Evolutionary conservation across 1,140 invertebrate genomes (phyloP).

Genomic region (Colletes gigas): DNA sequence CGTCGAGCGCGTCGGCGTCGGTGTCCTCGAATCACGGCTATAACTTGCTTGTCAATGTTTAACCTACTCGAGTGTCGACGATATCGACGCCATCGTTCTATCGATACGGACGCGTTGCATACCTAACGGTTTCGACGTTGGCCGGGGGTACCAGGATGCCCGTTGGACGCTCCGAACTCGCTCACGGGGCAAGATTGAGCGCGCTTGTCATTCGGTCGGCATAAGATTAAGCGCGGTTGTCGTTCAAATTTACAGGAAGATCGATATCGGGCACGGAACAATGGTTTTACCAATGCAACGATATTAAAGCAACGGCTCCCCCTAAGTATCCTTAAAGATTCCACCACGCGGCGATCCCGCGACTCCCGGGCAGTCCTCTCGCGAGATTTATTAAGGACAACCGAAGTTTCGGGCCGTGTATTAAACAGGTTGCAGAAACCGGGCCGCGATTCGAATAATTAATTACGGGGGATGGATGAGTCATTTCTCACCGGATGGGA

Average conservation of each 20-base stretch:
- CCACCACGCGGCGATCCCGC: neutral
- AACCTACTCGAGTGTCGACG: slow-evolving; percentile 44
- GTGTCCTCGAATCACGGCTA: slow-evolving; percentile 22
- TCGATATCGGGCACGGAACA: slow-evolving; percentile 53
- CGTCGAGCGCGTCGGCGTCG: slow-evolving; percentile 3
- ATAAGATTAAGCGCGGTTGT: slow-evolving; percentile 58
- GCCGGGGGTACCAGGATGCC: slow-evolving; percentile 1
- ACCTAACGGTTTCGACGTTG: slow-evolving; percentile 37
- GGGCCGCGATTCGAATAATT: slow-evolving; percentile 58
- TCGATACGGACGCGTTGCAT: slow-evolving; percentile 22
- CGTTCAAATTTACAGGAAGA: slow-evolving; percentile 59
- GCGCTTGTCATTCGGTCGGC: slow-evolving; percentile 52
- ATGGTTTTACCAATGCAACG: slow-evolving; percentile 57
- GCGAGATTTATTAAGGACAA: slow-evolving; percentile 44
- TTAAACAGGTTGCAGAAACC: slow-evolving; percentile 35
- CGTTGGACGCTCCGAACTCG: slow-evolving; percentile 25
- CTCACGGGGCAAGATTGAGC: slow-evolving; percentile 53
- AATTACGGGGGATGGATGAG: slow-evolving; percentile 53
- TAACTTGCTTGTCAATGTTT: slow-evolving; percentile 55
- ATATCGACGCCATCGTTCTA: slow-evolving; percentile 46
- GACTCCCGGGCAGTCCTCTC: slow-evolving; percentile 11
- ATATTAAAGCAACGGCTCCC: slow-evolving; percentile 41
- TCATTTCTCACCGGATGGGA: slow-evolving; percentile 51
- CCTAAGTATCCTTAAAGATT: slow-evolving; percentile 27
- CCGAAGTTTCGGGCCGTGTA: slow-evolving; percentile 26